Evolutionary conservation across 2,113 vertebrate genomes (phyloP), one percentile per base, ranked within the genome.

Genomic region (Pomatostomus ruficeps): DNA sequence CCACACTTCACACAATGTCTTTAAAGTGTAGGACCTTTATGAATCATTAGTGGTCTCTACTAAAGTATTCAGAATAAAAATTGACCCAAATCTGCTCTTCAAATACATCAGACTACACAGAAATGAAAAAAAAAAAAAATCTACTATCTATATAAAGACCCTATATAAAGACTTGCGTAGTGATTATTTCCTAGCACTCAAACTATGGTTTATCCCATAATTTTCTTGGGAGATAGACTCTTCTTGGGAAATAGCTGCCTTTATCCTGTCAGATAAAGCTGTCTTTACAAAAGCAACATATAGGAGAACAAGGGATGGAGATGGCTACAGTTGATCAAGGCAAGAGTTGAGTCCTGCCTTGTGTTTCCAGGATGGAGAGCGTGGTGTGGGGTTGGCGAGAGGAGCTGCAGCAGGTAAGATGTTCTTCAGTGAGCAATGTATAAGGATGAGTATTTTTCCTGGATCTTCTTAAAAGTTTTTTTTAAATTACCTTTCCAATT

Each of bases 361-460:
- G 28, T 88, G 45, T 48, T 72, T 92, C 40, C 80, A 75, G 17
- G 11, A 42, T 3, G 10, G 35, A n/a, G 31, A 43, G 6, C 0
- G 0, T 14, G 4, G 33, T 33, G 51, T 3, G 6, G n/a, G 12
- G 18, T 1, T 43, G 31, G 28, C 46, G 43, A 76, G 23, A 67
- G 11, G 21, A 52, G 6, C 68, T 73, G 46, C 45, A 49, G 31
- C 9, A 63, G 26, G 31, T 25, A 66, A 17, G 16, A 2, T 2
- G 2, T 36, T 77, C 58, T 84, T 87, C 52, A 65, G 45, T 14
- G 4, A 87, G 29, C 36, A 49, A 12, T 29, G 16, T 33, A 3
- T 33, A 62, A 78, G 38, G 61, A 54, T 43, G 17, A 63, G 28
- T 72, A 35, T 70, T 95, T 84, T 87, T 52, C 35, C 26, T 72